phyloP scores from a whole-genome alignment of 2,888 invertebrate genomes.

The Pollenia labialis region DNA sequence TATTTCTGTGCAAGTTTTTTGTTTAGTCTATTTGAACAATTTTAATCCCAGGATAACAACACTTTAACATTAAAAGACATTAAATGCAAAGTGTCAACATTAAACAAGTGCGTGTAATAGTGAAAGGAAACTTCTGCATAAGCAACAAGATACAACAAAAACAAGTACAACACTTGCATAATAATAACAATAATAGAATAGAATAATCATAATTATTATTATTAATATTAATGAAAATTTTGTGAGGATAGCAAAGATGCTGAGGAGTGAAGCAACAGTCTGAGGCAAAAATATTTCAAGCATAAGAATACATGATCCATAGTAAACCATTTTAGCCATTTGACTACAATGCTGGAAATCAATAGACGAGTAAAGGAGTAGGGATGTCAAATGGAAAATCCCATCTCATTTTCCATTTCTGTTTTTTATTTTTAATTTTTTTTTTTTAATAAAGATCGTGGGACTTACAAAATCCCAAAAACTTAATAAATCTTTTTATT shows the following conservation, averaged over 20 bases:
- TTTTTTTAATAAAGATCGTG: too few species aligned
- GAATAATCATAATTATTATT: conserved; percentile 29
- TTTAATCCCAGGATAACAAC: conserved; percentile 74
- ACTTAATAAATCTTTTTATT: too few species aligned
- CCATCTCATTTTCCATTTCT: too few species aligned
- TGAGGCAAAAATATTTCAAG: not conserved
- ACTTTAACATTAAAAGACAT: conserved; percentile 73
- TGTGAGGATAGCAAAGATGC: not conserved
- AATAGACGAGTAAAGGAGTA: too few species aligned
- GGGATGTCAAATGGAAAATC: too few species aligned
- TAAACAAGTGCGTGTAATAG: conserved; percentile 62
- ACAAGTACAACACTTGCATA: conserved; percentile 28
- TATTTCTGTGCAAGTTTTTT: conserved; percentile 15
- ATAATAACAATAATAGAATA: not conserved
- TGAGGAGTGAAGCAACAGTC: not conserved
- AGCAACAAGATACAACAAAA: conserved; percentile 50
- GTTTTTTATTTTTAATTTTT: not conserved
- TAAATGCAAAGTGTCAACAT: conserved; percentile 71
- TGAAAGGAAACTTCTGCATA: conserved; percentile 37
- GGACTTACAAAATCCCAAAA: too few species aligned
- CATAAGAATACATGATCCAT: not conserved
- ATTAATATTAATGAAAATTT: conserved; percentile 46
- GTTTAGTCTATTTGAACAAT: conserved; percentile 52
- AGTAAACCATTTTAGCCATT: too few species aligned
- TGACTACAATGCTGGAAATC: too few species aligned